Conservation (phyloP, 2,888 invertebrate genomes). For the Sinohyriopsis cumingii region DNA sequence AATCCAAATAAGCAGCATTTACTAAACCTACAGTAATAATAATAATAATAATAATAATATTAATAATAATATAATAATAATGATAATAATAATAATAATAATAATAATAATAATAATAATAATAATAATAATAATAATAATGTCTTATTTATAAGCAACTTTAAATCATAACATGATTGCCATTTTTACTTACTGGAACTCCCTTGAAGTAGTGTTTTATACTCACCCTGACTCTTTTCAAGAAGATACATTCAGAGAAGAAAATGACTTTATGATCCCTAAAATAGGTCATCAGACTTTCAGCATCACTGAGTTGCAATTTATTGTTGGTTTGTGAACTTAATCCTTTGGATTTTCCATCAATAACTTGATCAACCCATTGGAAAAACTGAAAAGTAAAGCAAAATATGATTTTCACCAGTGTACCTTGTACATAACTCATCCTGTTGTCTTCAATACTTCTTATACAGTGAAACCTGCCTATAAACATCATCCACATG, state of each 20-base stretch:
- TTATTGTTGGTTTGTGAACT: constrained; percentile 8
- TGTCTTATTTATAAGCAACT: too few species aligned
- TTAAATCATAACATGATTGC: neutral
- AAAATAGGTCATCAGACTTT: constrained; percentile 49
- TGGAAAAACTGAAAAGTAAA: constrained; percentile 55
- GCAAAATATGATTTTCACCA: neutral
- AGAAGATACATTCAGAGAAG: constrained; percentile 56
- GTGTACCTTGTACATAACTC: neutral
- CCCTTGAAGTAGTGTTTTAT: constrained; percentile 32
- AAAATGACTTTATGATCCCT: constrained; percentile 49
- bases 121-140: too few species aligned
- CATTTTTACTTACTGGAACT: constrained; percentile 28
- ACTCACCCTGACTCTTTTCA: constrained; percentile 37
- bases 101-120: too few species aligned
- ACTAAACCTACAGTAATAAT: too few species aligned
- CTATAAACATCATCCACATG: too few species aligned
- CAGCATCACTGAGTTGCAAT: constrained; percentile 37
- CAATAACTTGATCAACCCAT: constrained; percentile 52
- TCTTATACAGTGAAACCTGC: too few species aligned
- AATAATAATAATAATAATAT: too few species aligned
- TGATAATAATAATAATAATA: too few species aligned
- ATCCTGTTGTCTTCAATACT: too few species aligned
- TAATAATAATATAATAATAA: too few species aligned
- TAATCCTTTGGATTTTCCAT: constrained; percentile 13
- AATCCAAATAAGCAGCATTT: too few species aligned